Evolutionary conservation across 2,113 vertebrate genomes (phyloP).

Genomic region (Corydoras maculifer): DNA sequence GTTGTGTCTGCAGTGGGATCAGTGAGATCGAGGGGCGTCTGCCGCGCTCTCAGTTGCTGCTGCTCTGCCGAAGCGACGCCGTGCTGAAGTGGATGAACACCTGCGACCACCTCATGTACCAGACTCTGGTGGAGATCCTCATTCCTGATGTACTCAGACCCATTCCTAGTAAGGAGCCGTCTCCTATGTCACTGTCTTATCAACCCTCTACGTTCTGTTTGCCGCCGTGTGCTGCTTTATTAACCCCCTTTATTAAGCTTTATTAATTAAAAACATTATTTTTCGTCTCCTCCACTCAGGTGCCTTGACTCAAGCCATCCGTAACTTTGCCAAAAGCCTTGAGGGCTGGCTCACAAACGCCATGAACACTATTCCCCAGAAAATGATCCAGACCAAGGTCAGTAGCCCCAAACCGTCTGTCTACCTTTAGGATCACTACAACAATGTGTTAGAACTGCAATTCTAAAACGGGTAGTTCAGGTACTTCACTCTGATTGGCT

Average conservation of each 20-base stretch:
- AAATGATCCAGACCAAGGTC: slow-evolving; percentile 93
- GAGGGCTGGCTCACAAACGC: slow-evolving; percentile 93
- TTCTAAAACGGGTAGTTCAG: no score
- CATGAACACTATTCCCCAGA: slow-evolving; percentile 86
- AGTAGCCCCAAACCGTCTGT: neutral
- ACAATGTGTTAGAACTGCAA: no score
- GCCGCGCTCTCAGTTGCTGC: slow-evolving; percentile 74
- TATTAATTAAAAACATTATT: neutral
- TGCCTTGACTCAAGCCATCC: slow-evolving; percentile 94
- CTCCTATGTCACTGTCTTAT: neutral
- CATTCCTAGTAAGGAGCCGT: slow-evolving; percentile 81
- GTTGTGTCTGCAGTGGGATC: slow-evolving; percentile 57
- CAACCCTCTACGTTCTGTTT: no score
- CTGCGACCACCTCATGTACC: slow-evolving; percentile 95
- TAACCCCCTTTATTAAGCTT: neutral
- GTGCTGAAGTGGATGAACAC: slow-evolving; percentile 91
- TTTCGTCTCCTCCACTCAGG: slow-evolving; percentile 58
- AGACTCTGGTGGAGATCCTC: slow-evolving; percentile 94
- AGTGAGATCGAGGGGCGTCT: slow-evolving; percentile 75
- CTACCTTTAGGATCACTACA: no score
- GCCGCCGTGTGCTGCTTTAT: no score
- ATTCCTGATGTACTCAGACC: slow-evolving; percentile 96
- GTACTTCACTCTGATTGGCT: no score
- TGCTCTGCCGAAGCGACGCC: slow-evolving; percentile 79
- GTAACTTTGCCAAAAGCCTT: slow-evolving; percentile 98